phyloP scores from a whole-genome alignment of 2,113 vertebrate species.

The Pardalotus punctatus region DNA sequence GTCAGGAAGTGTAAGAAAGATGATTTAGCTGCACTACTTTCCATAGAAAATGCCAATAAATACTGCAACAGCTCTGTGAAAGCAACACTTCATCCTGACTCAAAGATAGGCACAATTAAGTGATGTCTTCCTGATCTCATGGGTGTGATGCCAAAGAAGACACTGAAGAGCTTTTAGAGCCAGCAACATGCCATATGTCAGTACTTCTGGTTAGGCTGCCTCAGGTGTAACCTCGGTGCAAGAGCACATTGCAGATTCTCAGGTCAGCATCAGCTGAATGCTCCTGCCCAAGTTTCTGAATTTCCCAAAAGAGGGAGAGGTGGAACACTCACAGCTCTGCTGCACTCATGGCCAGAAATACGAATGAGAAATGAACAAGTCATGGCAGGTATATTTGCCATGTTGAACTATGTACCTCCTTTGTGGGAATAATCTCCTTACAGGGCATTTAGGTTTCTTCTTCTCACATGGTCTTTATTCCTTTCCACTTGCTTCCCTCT shows the following conservation, averaged over 20 bases:
- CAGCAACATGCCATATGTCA: rapidly evolving
- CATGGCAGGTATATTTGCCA: background rate
- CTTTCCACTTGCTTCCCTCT: background rate
- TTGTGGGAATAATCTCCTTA: background rate
- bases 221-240: background rate
- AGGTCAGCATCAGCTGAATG: background rate
- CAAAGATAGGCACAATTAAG: background rate
- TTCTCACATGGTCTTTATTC: background rate
- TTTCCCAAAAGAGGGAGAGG: background rate
- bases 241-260: background rate
- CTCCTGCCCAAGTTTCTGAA: background rate
- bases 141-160: background rate
- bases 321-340: background rate
- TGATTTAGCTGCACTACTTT: background rate
- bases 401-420: background rate
- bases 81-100: background rate
- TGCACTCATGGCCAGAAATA: background rate
- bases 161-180: background rate
- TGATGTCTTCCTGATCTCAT: background rate
- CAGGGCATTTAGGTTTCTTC: background rate
- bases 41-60: background rate
- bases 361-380: background rate
- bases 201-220: background rate
- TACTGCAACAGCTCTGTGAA: background rate
- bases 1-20: background rate